Percentiles rank a stretch among this genome's conserved stretches.
These are phyloP conservation scores for Bellardia pandia DNA, from an alignment of 2,888 invertebrate species.

Conservation along the genomic window DNA sequence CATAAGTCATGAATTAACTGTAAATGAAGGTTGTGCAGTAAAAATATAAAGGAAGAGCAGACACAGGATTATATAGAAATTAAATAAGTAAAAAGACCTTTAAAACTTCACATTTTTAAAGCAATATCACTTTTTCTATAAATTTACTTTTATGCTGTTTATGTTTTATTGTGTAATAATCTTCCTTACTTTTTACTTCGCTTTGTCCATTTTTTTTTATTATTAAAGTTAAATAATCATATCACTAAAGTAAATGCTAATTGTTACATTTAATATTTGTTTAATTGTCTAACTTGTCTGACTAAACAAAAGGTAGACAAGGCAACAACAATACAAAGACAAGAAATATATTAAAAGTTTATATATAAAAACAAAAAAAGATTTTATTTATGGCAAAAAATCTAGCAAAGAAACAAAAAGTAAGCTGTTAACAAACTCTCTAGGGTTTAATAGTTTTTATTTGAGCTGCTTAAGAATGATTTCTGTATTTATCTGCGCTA, in stretches of 20 bases:
- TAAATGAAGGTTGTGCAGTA: neutral
- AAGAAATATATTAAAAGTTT: neutral
- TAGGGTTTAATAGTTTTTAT: no score
- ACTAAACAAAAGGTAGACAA: neutral
- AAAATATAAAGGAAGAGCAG: neutral
- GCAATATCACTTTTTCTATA: neutral
- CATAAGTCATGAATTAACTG: neutral
- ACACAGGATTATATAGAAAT: neutral
- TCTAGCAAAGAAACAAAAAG: no score
- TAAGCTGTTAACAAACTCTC: no score
- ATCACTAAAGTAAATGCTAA: neutral
- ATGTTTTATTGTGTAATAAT: no score
- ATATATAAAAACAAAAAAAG: no score
- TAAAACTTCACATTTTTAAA: no score
- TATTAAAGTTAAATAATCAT: no score
- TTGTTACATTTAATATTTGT: neutral
- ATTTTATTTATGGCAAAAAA: no score
- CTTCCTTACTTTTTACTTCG: neutral
- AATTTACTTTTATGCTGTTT: neutral
- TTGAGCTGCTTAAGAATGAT: no score
- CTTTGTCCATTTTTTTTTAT: neutral
- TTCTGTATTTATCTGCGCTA: no score
- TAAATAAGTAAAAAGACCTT: neutral
- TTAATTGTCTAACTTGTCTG: neutral
- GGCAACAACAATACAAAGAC: neutral